Evolutionary conservation across 2,888 invertebrate species (phyloP).

Genomic region (Alcis repandata): DNA sequence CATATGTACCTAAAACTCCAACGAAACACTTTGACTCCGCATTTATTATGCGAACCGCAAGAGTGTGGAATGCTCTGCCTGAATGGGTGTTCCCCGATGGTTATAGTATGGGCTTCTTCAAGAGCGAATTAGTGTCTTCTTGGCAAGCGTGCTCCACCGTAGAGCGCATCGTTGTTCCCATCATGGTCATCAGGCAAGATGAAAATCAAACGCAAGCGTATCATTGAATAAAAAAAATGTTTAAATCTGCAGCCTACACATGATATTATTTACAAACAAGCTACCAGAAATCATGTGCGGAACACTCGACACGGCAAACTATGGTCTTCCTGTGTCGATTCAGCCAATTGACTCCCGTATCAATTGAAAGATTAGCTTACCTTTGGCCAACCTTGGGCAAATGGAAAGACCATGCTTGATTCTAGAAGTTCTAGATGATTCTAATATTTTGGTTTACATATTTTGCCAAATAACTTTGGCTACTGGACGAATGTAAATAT

Average conservation of each 20-base stretch:
- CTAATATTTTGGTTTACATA: constrained; percentile 12
- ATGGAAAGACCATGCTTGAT: constrained; percentile 41
- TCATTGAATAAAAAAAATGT: no score
- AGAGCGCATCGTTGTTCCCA: no score
- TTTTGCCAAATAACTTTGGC: constrained; percentile 3
- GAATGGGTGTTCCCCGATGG: no score
- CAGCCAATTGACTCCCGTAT: constrained; percentile 65
- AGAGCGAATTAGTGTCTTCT: no score
- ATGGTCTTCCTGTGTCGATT: constrained; percentile 67
- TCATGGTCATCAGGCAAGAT: no score
- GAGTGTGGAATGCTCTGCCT: no score
- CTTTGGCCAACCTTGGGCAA: constrained; percentile 70
- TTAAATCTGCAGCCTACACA: background rate
- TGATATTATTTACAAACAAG: constrained; percentile 42
- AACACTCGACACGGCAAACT: constrained; percentile 54
- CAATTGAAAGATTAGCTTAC: constrained; percentile 80
- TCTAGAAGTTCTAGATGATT: constrained; percentile 47
- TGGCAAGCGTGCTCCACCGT: no score
- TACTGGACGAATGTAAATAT: background rate
- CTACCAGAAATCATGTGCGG: constrained; percentile 40
- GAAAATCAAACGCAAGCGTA: no score
- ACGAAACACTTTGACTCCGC: no score
- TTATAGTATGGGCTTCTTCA: no score
- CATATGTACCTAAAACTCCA: no score
- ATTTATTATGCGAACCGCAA: no score